Evolutionary conservation across 2,113 vertebrate genomes (phyloP).

Genomic region (Columbina picui): DNA sequence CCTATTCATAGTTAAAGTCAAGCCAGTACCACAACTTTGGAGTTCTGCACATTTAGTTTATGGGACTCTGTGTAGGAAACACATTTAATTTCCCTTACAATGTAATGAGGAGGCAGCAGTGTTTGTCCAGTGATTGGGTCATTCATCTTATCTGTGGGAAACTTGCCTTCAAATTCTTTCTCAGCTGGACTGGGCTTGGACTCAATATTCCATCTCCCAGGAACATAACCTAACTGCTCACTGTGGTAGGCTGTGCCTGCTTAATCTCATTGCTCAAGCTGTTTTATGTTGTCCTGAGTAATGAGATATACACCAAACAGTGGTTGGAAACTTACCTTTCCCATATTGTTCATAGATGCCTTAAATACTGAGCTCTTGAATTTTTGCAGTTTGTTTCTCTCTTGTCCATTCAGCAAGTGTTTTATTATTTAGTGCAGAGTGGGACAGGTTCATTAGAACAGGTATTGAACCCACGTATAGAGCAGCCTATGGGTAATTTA

Average conservation of each 20-base stretch:
- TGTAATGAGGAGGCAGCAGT: neutral
- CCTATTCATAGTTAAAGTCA: neutral
- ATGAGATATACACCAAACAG: neutral
- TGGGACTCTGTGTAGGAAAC: neutral
- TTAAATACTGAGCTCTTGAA: neutral
- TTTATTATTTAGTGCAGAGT: neutral
- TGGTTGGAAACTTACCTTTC: neutral
- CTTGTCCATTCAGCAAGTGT: neutral
- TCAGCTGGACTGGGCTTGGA: neutral
- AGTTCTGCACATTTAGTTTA: neutral
- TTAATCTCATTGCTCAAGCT: neutral
- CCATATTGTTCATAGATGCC: neutral
- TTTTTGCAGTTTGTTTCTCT: neutral
- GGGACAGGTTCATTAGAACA: neutral
- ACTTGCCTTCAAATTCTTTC: neutral
- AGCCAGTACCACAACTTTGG: neutral
- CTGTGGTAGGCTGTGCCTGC: neutral
- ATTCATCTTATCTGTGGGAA: neutral
- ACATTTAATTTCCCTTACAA: neutral
- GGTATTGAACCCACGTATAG: neutral
- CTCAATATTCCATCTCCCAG: neutral
- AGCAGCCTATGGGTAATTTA: neutral
- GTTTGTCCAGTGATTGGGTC: neutral
- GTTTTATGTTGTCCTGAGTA: neutral
- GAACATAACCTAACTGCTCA: neutral